Evolutionary conservation across 2,797 vertebrate species (phyloP).

Genomic region (Natrix natrix): DNA sequence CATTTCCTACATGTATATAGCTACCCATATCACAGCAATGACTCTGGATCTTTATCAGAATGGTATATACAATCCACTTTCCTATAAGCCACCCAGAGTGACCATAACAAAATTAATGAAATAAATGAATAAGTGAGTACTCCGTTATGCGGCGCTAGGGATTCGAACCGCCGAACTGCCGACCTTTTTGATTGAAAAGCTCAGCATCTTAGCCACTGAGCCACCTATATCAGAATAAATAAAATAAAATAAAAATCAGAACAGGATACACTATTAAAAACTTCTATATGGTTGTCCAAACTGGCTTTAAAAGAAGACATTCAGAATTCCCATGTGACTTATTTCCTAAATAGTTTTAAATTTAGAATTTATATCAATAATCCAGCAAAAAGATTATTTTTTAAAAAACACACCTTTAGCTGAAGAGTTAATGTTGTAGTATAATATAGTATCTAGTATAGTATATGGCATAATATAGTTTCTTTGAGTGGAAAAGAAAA

Average conservation of each 20-base stretch:
- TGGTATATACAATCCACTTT: neutral
- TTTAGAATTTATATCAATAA: constrained; percentile 29
- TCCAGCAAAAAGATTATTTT: constrained; percentile 12
- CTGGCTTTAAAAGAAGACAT: neutral
- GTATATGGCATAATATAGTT: neutral
- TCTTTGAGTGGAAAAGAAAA: neutral
- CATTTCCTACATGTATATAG: neutral
- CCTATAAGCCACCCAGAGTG: neutral
- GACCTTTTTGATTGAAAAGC: no score
- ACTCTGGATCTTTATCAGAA: neutral
- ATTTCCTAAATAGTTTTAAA: neutral
- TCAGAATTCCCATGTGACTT: neutral
- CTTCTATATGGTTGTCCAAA: neutral
- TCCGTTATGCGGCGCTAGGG: neutral
- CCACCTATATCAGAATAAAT: no score
- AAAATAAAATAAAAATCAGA: neutral
- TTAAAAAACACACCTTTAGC: constrained; percentile 20
- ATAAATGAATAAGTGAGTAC: neutral
- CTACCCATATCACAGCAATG: neutral
- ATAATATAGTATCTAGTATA: neutral
- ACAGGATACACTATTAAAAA: neutral
- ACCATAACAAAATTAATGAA: neutral
- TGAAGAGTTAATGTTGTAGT: neutral
- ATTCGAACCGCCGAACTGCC: no score
- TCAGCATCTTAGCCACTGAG: no score